These are phyloP conservation scores for Tyto alba DNA, from an alignment of 2,113 vertebrate genomes.

Conservation along the genomic window DNA sequence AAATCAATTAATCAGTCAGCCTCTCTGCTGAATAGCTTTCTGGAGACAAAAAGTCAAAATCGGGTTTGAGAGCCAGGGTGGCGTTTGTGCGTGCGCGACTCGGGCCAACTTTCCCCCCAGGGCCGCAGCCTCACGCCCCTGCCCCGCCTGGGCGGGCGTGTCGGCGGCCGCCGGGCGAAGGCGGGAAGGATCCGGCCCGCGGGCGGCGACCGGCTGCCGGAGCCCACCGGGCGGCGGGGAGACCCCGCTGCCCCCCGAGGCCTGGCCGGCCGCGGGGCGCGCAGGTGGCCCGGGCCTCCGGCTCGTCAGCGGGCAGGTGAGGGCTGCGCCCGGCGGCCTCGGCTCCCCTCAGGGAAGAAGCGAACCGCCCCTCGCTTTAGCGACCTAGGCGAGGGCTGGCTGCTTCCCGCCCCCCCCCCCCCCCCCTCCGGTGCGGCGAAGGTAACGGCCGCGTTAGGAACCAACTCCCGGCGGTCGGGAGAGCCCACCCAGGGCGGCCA, in stretches of 20 bases:
- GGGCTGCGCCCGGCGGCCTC: not conserved
- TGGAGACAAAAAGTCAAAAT: not conserved
- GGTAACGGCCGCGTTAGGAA: not conserved
- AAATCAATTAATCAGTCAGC: slow-evolving; percentile 73
- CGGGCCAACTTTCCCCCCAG: not conserved
- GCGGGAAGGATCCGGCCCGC: not conserved
- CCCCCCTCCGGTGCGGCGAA: too few species aligned
- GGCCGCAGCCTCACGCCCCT: not conserved
- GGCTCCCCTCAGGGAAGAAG: not conserved
- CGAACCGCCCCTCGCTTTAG: not conserved
- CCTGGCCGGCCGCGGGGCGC: not conserved
- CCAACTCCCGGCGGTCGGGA: not conserved
- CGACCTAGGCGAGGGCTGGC: not conserved
- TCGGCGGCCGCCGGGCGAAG: not conserved
- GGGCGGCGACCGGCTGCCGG: not conserved
- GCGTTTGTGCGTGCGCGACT: not conserved
- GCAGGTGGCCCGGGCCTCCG: not conserved
- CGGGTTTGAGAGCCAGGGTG: not conserved
- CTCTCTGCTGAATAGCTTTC: slow-evolving; percentile 66
- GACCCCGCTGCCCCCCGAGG: not conserved
- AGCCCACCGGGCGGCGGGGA: not conserved
- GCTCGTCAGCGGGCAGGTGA: not conserved
- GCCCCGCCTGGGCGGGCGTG: not conserved
- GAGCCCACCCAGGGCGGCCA: not conserved
- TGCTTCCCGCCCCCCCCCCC: too few species aligned